A percentile compares a stretch with the other conserved stretches of the same genome.
phyloP scores from a whole-genome alignment of 2,888 invertebrate genomes.

The Eupithecia inturbata region DNA sequence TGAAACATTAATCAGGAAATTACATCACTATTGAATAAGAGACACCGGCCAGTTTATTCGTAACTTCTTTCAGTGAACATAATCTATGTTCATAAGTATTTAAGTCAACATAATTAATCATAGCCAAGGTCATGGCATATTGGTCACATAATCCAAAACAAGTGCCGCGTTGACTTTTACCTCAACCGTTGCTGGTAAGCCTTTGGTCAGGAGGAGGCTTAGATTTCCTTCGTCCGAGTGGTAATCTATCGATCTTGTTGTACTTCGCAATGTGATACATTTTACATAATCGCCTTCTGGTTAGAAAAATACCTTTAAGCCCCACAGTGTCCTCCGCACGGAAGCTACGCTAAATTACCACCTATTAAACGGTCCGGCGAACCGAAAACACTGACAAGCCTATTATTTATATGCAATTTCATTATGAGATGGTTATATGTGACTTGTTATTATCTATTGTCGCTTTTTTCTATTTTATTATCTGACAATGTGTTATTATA shows the following conservation, averaged over 20 bases:
- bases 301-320: not conserved
- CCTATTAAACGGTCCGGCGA: constrained; percentile 77
- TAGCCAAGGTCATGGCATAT: not conserved
- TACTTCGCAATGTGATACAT: not conserved
- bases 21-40: too few relatives aligned
- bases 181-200: too few relatives aligned
- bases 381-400: constrained; percentile 72
- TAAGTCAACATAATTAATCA: too few relatives aligned
- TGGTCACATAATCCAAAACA: not conserved
- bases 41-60: not conserved
- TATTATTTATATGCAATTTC: constrained; percentile 81
- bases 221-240: too few relatives aligned
- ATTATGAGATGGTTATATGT: constrained; percentile 82
- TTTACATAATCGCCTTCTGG: not conserved
- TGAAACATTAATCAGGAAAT: too few relatives aligned
- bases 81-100: too few relatives aligned
- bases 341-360: constrained; percentile 72
- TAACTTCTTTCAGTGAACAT: too few relatives aligned
- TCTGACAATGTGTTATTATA: constrained; percentile 81
- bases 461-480: constrained; percentile 82
- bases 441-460: constrained; percentile 80
- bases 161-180: not conserved
- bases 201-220: too few relatives aligned
- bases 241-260: not conserved
- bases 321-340: constrained; percentile 42